Percentiles rank a stretch among this genome's conserved stretches.
phyloP scores from a whole-genome alignment of 2,797 vertebrate genomes.

The Geotrypetes seraphini region DNA sequence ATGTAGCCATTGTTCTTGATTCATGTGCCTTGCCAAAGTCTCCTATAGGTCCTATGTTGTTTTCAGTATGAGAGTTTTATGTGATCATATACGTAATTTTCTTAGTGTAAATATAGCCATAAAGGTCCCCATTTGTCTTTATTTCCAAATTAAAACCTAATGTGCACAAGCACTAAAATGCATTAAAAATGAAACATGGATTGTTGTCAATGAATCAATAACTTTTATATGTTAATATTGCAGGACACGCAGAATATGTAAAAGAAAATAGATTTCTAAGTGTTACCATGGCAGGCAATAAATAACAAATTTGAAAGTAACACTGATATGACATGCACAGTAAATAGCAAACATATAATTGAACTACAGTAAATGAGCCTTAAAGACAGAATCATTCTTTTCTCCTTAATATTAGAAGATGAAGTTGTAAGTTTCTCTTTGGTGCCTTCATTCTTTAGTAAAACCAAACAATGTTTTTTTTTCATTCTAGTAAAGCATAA shows the following conservation, averaged over 20 bases:
- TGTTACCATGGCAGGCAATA: conserved; percentile 2
- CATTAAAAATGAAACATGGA: conserved; percentile 6
- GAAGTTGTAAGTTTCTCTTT: too few relatives aligned
- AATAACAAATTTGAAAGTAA: conserved; percentile 6
- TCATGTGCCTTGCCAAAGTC: conserved; percentile 4
- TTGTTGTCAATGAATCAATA: conserved; percentile 8
- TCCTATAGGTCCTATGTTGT: background rate
- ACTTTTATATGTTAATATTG: background rate
- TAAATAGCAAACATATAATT: background rate
- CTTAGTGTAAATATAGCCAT: background rate
- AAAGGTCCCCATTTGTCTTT: conserved; percentile 4
- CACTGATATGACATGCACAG: background rate
- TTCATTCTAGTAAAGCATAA: too few relatives aligned
- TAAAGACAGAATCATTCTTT: too few relatives aligned
- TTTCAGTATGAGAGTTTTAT: background rate
- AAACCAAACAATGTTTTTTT: too few relatives aligned
- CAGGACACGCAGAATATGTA: conserved; percentile 11
- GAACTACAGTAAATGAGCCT: conserved; percentile 2
- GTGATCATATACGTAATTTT: background rate
- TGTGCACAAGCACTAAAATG: conserved; percentile 9
- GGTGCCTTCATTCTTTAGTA: too few relatives aligned
- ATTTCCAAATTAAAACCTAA: background rate
- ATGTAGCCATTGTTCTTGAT: conserved; percentile 18
- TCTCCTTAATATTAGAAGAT: too few relatives aligned
- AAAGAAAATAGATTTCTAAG: conserved; percentile 1